Evolutionary conservation across 64 coral and sea anemone species (phyloP), one percentile per base, ranked within the genome.

Genomic region (Exaiptasia diaphana): DNA sequence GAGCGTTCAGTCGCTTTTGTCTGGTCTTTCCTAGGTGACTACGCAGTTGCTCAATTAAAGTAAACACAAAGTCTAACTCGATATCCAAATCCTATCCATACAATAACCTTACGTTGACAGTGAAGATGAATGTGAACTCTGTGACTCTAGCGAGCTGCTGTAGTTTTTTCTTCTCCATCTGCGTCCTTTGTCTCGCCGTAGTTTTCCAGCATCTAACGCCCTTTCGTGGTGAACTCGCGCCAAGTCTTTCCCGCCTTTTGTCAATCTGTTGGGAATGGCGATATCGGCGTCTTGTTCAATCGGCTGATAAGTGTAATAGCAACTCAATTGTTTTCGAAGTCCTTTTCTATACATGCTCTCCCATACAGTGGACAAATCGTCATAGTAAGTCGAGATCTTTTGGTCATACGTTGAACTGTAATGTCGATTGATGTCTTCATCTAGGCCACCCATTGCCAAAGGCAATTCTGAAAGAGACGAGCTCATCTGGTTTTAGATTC

Each of bases 161-260:
- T 65, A 81, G 41, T 78, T 48, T 44, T 78, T 87, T 31, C 49
- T 77, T 31, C 84, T 43, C 84, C 84, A 87, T 69, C 84, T 38
- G 18, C 84, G 43, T 2, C 84, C 84, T 78, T 44, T 76, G 43
- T 86, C 83, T 57, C 70, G 77, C 26, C 75, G 70, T 12, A 87
- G 63, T 52, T 87, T 77, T 49, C 74, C 74, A 39, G 84, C 73
- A 33, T 87, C 75, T 62, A 87, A 69, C n/a, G 84, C 84, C 24
- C 84, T 68, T 38, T 87, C 84, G 38, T 41, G 59, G 74, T 87
- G 84, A 40, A 87, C 73, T 10, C 56, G 58, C 48, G 58, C 59
- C 57, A 87, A 87, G 73, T 87, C 84, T 77, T 73, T 61, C 58
- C 39, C 84, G 45, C 74, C 60, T 50, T 78, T 87, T 42, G 15